Evolutionary conservation across 2,113 vertebrate genomes (phyloP).

Genomic region (Salvator merianae): DNA sequence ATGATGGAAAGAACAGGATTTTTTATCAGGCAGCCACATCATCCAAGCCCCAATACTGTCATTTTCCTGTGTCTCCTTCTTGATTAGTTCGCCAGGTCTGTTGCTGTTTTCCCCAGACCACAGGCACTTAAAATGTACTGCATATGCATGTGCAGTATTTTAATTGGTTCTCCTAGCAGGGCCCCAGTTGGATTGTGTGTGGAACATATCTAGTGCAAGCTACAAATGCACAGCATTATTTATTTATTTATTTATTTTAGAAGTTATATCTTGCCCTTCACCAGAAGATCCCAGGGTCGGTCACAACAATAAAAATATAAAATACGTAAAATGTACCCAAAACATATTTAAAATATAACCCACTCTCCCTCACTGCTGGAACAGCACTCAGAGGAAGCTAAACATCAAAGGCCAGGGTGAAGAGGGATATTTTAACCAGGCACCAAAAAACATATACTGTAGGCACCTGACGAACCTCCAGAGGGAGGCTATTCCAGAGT

Average conservation of each 20-base stretch:
- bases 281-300: too few species aligned
- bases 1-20: neutral
- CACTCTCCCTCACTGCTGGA: too few species aligned
- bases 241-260: neutral
- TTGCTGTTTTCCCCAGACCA: neutral
- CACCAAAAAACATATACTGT: too few species aligned
- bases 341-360: too few species aligned
- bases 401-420: too few species aligned
- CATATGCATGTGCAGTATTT: neutral
- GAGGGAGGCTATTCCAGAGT: too few species aligned
- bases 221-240: neutral
- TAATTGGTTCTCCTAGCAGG: neutral
- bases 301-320: too few species aligned
- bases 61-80: neutral
- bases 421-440: too few species aligned
- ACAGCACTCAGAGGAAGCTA: too few species aligned
- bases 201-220: neutral
- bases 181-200: neutral
- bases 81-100: neutral
- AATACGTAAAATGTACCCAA: too few species aligned
- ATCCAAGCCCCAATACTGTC: neutral
- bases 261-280: too few species aligned
- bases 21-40: neutral
- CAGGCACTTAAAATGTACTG: neutral
- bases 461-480: too few species aligned